Base-by-base conservation (phyloP, 2,113 vertebrate species). In the Falcunculus frontatus region DNA sequence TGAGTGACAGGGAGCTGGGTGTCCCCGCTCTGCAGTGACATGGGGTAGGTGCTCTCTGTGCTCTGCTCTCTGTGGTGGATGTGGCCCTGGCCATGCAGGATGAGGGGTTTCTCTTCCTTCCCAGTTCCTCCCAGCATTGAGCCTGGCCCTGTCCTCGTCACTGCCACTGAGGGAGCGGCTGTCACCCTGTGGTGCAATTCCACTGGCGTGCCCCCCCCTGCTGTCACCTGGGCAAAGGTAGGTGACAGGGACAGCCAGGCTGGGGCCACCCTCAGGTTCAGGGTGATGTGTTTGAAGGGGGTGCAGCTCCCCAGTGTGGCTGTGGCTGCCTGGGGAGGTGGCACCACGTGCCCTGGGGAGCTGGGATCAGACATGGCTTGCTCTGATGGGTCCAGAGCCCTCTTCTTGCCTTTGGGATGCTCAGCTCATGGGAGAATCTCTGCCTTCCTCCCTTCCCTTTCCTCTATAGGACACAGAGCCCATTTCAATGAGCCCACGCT, bases 171-270 rank as follows among this genome's bases (percentile, higher is more conserved):
- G 95, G 99, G 98, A 13, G 97, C 74, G 3, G 95, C 98, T 8
- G 96, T 98, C 60, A 96, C 98, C 20, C 97, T 99, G 64, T 95
- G 32, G 13, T 99, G 99, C 65, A 89, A 98, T 16, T 96, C 98
- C 91, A 98, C 76, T 0, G 99, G 99, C 0, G 82, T 98, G 77
- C 99, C 99, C 5, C 84, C 79, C 23, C 99, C 99, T 13, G 70
- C 96, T 16, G 87, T 99, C 72, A 96, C 97, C 95, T 99, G 99
- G 99, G 97, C 98, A 93, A 99, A 99, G 99, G 99, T 99, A 94
- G 65, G 93, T 23, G 75, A 47, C 30, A 25, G 62, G 60, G 52
- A 47, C 4, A 11, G 18, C 29, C 19, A 3, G 9, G 16, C 56
- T 75, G 16, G n/a, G 41, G 60, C 17, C 53, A 29, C 30, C 17